phyloP scores from a whole-genome alignment of 2,797 vertebrate species.

The Gallinago stenura region DNA sequence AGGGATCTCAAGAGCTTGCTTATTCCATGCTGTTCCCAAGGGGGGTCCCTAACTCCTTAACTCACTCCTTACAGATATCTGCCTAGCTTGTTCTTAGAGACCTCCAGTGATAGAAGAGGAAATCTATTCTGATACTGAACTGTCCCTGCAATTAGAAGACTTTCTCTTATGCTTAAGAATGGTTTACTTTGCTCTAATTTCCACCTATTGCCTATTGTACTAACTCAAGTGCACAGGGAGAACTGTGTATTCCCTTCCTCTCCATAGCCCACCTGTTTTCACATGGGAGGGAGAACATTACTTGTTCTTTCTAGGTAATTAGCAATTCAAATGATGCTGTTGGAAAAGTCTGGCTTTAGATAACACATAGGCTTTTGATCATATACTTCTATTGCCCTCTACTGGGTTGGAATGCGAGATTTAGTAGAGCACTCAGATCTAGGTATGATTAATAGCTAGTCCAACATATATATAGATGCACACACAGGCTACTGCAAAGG shows the following conservation, averaged over 20 bases:
- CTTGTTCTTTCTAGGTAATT: not conserved
- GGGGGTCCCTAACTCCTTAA: not conserved
- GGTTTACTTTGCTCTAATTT: not conserved
- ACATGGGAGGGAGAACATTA: not conserved
- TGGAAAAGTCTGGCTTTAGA: not conserved
- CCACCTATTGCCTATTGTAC: not conserved
- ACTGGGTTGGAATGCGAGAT: slow-evolving; percentile 17
- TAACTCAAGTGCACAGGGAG: not conserved
- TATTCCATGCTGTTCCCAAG: not conserved
- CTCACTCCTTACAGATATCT: not conserved
- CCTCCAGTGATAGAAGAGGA: not conserved
- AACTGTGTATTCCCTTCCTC: not conserved
- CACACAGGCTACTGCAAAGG: not conserved
- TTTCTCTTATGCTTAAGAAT: not conserved
- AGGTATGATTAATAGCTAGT: not conserved
- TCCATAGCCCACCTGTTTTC: not conserved
- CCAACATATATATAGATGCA: not conserved
- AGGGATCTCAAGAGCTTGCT: not conserved
- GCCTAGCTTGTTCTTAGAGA: not conserved
- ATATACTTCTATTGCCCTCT: slow-evolving; percentile 52
- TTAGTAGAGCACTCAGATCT: not conserved
- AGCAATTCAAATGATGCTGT: not conserved
- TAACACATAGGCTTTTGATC: not conserved
- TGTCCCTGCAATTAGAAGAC: not conserved
- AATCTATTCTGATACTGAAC: not conserved